Conservation (phyloP, 2,888 invertebrate species). For the Aspidiotus rigidus region DNA sequence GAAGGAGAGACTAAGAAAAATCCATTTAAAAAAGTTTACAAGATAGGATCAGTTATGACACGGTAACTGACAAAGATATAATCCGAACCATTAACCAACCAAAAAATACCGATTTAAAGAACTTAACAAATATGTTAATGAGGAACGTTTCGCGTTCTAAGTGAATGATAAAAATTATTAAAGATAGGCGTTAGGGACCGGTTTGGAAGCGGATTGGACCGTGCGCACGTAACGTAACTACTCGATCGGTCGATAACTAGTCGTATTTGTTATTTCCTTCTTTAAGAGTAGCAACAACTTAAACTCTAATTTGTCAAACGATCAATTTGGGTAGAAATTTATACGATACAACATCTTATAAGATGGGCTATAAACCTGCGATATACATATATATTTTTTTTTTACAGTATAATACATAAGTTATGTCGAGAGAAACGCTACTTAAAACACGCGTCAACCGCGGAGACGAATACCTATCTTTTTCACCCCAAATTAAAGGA, state of each 20-base stretch:
- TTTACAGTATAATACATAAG: not conserved
- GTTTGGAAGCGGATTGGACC: slow-evolving; percentile 20
- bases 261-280: slow-evolving; percentile 30
- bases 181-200: slow-evolving; percentile 32
- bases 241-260: slow-evolving; percentile 32
- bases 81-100: slow-evolving; percentile 31
- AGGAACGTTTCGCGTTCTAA: slow-evolving; percentile 31
- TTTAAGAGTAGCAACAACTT: slow-evolving; percentile 30
- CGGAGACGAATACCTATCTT: slow-evolving; percentile 1
- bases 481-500: slow-evolving; percentile 8
- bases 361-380: too few species aligned
- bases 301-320: slow-evolving; percentile 32
- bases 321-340: slow-evolving; percentile 33
- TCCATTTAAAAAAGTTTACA: slow-evolving; percentile 1
- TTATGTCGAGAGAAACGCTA: slow-evolving; percentile 1
- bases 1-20: slow-evolving; percentile 2
- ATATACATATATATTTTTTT: not conserved
- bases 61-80: slow-evolving; percentile 33
- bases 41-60: slow-evolving; percentile 32
- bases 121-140: slow-evolving; percentile 33
- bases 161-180: slow-evolving; percentile 32
- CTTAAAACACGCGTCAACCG: not conserved
- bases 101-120: slow-evolving; percentile 31
- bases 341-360: slow-evolving; percentile 14
- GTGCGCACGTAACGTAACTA: slow-evolving; percentile 16